Percentiles rank a stretch among this genome's conserved stretches.
Conservation (phyloP, 2,888 invertebrate species). For the Polydrusus cervinus region DNA sequence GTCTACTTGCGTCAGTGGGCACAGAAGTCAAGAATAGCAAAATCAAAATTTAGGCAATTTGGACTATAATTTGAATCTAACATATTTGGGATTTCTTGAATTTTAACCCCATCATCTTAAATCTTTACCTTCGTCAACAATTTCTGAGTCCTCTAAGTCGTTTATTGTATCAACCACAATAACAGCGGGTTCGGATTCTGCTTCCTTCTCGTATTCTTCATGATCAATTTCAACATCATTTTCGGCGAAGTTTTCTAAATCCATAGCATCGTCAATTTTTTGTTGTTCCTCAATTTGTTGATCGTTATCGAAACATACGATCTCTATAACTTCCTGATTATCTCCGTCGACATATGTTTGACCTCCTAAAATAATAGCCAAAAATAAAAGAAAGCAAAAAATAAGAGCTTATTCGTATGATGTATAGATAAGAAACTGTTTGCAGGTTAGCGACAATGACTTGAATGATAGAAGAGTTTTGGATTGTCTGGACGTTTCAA, state of each 20-base stretch:
- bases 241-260: slow-evolving; percentile 38
- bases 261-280: slow-evolving; percentile 31
- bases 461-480: no score
- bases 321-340: slow-evolving; percentile 44
- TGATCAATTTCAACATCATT: slow-evolving; percentile 4
- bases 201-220: slow-evolving; percentile 7
- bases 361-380: slow-evolving; percentile 21
- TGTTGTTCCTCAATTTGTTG: slow-evolving; percentile 32
- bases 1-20: no score
- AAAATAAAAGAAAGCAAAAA: no score
- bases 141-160: slow-evolving; percentile 31
- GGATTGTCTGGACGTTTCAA: no score
- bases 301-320: slow-evolving; percentile 46
- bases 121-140: slow-evolving; percentile 22
- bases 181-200: slow-evolving; percentile 40
- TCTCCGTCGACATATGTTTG: slow-evolving; percentile 39
- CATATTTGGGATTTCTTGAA: no score
- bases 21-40: no score
- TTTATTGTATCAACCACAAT: slow-evolving; percentile 40
- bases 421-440: no score
- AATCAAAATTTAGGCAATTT: no score
- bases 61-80: no score
- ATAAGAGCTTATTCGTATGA: no score
- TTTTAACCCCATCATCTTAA: no score
- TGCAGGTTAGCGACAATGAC: no score